Base-by-base conservation (phyloP, 2,113 vertebrate genomes). In the Seriola quinqueradiata region DNA sequence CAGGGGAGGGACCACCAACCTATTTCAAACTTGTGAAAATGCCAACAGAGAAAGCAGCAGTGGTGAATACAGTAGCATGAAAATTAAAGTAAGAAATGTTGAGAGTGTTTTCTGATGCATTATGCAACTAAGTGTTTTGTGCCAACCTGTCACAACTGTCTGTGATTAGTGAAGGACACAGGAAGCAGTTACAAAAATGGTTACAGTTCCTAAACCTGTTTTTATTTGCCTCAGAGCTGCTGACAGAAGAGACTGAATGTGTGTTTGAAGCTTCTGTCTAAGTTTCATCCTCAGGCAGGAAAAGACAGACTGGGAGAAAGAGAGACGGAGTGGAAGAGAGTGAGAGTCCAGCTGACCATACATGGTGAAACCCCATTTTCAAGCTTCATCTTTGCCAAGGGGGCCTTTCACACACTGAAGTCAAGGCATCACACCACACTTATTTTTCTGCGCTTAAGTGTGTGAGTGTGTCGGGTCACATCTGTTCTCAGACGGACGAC, bases 321-420 rank as follows among this genome's bases (percentile, higher is more conserved):
- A 58, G 63, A 81, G 28, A 72, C 54, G 58, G 81, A 78, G 52
- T 34, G 68, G 3, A 19, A 14, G 40, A 67, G 38, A 75, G 44
- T 8, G 50, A 86, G 61, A 70, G 55, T 68, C 32, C 44, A 13
- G 58, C 19, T 92, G 78, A 80, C 87, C 85, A 84, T 89, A 91
- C 68, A 89, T 87, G 90, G 92, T 64, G 55, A 93, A 88, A 77
- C 70, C 73, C 28, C 5, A 6, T 78, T 83, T 83, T 40, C 36
- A 17, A 55, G 63, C 60, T 55, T 68, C 75, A 67, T 67, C 68
- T 73, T 8, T 64, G 68, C 82, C 65, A 86, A 61, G 36, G 75
- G 61, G 61, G 38, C 25, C 66, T 82, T 50, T 65, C 48, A 65
- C 79, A 61, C 69, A 40, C 63, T 2, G 9, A 68, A 21, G 25